These are phyloP conservation scores for Mellivora capensis DNA, from an alignment of 2,113 vertebrate genomes.

Conservation along the genomic window DNA sequence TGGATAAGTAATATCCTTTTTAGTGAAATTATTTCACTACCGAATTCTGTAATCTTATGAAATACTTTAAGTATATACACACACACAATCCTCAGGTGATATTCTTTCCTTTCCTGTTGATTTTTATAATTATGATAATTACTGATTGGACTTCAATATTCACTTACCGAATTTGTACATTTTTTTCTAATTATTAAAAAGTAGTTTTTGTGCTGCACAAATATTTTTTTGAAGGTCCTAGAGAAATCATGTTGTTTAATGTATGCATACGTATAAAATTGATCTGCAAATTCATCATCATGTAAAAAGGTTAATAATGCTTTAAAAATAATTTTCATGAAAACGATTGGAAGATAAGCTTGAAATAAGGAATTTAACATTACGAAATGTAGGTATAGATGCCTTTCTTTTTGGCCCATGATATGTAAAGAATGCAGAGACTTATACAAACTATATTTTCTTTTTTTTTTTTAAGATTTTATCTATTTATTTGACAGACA, in stretches of 20 bases:
- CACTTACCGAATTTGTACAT: not conserved
- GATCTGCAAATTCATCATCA: not conserved
- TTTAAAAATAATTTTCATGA: slow-evolving; percentile 33
- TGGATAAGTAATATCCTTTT: slow-evolving; percentile 20
- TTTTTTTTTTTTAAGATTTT: too few species aligned
- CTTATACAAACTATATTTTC: slow-evolving; percentile 24
- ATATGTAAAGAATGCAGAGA: not conserved
- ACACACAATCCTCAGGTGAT: not conserved
- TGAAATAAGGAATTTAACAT: not conserved
- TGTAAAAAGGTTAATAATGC: not conserved
- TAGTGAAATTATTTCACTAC: not conserved
- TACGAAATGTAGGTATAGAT: not conserved
- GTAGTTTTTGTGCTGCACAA: not conserved
- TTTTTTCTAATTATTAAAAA: slow-evolving; percentile 30
- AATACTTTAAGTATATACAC: not conserved
- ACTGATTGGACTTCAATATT: not conserved
- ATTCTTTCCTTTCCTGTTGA: slow-evolving; percentile 3
- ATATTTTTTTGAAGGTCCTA: not conserved
- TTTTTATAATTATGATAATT: slow-evolving; percentile 40
- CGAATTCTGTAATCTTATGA: slow-evolving; percentile 19
- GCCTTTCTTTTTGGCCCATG: not conserved
- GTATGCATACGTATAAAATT: not conserved
- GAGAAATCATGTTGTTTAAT: not conserved
- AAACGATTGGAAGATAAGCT: not conserved
- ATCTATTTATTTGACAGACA: too few species aligned